phyloP scores from a whole-genome alignment of 2,113 vertebrate species.

The Henicopernis longicauda region DNA sequence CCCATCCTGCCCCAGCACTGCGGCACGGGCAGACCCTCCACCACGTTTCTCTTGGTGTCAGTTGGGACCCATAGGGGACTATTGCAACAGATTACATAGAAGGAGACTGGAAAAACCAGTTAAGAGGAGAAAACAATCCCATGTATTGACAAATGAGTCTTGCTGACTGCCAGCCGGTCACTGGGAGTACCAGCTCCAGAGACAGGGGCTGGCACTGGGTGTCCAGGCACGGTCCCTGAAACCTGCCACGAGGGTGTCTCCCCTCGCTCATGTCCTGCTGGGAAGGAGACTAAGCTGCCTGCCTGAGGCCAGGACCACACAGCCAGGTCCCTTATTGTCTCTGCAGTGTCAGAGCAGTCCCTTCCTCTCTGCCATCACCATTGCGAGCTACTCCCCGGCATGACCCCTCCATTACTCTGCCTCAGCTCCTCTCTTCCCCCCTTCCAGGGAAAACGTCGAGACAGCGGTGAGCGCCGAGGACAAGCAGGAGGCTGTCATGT shows the following conservation, averaged over 20 bases:
- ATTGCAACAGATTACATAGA: background rate
- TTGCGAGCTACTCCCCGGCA: background rate
- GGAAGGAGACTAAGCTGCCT: background rate
- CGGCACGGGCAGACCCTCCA: fast-evolving
- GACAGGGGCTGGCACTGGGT: background rate
- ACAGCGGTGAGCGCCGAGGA: background rate
- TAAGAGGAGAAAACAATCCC: background rate
- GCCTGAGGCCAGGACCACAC: fast-evolving
- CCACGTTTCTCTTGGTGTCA: background rate
- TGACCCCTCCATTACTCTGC: fast-evolving
- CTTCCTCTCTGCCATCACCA: background rate
- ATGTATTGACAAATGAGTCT: background rate
- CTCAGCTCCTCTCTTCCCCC: background rate
- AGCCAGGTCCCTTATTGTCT: background rate
- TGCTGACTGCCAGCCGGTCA: background rate
- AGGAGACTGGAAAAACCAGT: slow-evolving; percentile 56
- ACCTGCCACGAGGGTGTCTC: background rate
- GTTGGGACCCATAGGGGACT: background rate
- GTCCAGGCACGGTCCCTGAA: background rate
- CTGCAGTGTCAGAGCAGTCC: background rate
- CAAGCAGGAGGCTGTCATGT: slow-evolving; percentile 13
- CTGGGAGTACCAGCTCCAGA: background rate
- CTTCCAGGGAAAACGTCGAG: slow-evolving; percentile 27
- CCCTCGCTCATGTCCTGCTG: background rate
- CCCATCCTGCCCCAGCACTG: background rate